A percentile compares a stretch with the other conserved stretches of the same genome.
phyloP scores from a whole-genome alignment of 2,888 invertebrate species.

The Alitta virens region DNA sequence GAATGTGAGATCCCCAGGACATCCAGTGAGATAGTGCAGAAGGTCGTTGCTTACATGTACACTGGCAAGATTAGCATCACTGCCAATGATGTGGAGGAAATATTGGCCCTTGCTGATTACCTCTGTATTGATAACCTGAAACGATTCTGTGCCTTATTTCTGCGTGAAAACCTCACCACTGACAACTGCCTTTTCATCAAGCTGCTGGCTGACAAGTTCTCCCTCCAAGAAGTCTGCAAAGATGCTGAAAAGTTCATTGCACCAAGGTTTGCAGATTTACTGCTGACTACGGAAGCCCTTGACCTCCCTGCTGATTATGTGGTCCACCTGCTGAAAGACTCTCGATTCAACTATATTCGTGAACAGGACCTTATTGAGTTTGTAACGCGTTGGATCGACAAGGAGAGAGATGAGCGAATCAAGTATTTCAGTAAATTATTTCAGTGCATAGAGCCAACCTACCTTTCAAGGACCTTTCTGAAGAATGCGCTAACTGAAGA shows the following conservation, averaged over 20 bases:
- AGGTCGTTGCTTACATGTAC: slow-evolving; percentile 18
- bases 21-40: neutral
- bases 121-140: slow-evolving; percentile 15
- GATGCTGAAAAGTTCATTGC: slow-evolving; percentile 9
- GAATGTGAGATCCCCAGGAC: slow-evolving; percentile 2
- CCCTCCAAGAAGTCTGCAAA: neutral
- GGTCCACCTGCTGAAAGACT: slow-evolving; percentile 5
- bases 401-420: slow-evolving; percentile 1
- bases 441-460: slow-evolving; percentile 4
- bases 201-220: slow-evolving; percentile 10
- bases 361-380: slow-evolving; percentile 13
- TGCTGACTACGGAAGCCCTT: slow-evolving; percentile 1
- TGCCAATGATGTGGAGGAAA: slow-evolving; percentile 16
- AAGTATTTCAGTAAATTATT: slow-evolving; percentile 1
- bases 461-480: slow-evolving; percentile 4
- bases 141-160: slow-evolving; percentile 10
- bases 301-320: slow-evolving; percentile 12
- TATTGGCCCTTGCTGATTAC: slow-evolving; percentile 17
- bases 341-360: slow-evolving; percentile 8
- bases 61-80: slow-evolving; percentile 11
- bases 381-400: slow-evolving; percentile 5
- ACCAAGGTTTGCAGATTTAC: slow-evolving; percentile 11
- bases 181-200: slow-evolving; percentile 17
- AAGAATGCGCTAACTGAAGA: neutral
- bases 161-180: slow-evolving; percentile 9